Conservation (phyloP, 2,888 invertebrate species). For the Xanthorhoe designata region DNA sequence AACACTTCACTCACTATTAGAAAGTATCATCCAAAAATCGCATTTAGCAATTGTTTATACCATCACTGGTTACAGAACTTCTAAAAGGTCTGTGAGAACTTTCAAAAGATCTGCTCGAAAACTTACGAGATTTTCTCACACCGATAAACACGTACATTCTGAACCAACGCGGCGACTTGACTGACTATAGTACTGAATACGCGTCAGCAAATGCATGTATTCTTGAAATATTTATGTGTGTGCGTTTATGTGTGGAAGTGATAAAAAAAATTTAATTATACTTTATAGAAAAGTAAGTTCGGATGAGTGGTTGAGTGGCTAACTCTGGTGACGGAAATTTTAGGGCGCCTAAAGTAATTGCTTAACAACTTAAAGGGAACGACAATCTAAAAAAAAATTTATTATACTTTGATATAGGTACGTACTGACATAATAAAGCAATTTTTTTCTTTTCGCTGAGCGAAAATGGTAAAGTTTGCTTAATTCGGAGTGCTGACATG, state of each 20-base stretch:
- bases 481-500: too few relatives aligned
- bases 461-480: too few relatives aligned
- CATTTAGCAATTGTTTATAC: conserved; percentile 5
- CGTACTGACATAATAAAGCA: too few relatives aligned
- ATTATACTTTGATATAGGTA: too few relatives aligned
- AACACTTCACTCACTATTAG: not conserved
- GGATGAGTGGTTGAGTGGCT: too few relatives aligned
- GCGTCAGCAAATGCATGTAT: conserved; percentile 7
- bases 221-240: not conserved
- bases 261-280: not conserved
- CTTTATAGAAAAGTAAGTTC: too few relatives aligned
- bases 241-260: not conserved
- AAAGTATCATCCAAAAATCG: conserved; percentile 5
- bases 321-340: not conserved
- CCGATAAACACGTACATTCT: conserved; percentile 26
- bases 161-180: conserved; percentile 20
- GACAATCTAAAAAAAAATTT: too few relatives aligned
- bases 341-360: not conserved
- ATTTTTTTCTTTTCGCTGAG: too few relatives aligned
- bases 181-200: conserved; percentile 4
- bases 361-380: too few relatives aligned
- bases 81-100: conserved; percentile 5
- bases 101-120: conserved; percentile 14
- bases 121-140: conserved; percentile 21
- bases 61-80: conserved; percentile 7